Conservation (phyloP, 2,113 vertebrate species). For the Fregetta grallaria region DNA sequence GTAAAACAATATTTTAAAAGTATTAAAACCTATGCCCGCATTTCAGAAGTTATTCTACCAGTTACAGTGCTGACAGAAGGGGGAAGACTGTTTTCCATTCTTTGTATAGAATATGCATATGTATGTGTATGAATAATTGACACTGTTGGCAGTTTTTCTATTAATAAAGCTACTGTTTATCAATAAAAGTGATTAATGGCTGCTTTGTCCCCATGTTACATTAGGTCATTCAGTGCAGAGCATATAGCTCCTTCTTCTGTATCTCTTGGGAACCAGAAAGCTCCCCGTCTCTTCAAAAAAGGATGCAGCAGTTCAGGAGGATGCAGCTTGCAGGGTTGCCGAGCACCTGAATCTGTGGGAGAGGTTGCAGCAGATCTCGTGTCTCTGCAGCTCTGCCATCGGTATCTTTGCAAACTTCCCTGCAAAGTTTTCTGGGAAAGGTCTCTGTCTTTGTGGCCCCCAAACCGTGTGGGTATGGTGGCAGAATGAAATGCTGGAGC, state of each 20-base stretch:
- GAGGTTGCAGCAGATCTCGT: background rate
- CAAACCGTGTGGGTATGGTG: background rate
- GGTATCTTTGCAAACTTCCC: background rate
- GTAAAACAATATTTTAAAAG: constrained; percentile 35
- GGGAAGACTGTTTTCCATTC: constrained; percentile 11
- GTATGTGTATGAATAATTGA: background rate
- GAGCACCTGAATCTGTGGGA: background rate
- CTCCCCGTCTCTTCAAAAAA: background rate
- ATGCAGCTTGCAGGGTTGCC: background rate
- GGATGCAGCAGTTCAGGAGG: background rate
- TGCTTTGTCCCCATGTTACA: background rate
- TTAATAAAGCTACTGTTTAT: background rate
- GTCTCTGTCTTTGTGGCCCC: background rate
- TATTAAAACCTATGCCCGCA: constrained; percentile 18
- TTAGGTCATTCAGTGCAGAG: background rate
- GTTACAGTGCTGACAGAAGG: background rate
- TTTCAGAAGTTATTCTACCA: constrained; percentile 36
- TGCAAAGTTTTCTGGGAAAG: background rate
- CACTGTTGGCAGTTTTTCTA: background rate
- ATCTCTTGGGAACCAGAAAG: background rate
- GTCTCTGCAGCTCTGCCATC: background rate
- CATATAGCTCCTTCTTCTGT: background rate
- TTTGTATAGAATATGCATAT: background rate
- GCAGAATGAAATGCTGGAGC: background rate
- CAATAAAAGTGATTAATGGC: constrained; percentile 39